Percentiles rank a stretch among this genome's conserved stretches.
Evolutionary conservation across 2,888 invertebrate species (phyloP).

Genomic region (Phrixothrix hirtus): DNA sequence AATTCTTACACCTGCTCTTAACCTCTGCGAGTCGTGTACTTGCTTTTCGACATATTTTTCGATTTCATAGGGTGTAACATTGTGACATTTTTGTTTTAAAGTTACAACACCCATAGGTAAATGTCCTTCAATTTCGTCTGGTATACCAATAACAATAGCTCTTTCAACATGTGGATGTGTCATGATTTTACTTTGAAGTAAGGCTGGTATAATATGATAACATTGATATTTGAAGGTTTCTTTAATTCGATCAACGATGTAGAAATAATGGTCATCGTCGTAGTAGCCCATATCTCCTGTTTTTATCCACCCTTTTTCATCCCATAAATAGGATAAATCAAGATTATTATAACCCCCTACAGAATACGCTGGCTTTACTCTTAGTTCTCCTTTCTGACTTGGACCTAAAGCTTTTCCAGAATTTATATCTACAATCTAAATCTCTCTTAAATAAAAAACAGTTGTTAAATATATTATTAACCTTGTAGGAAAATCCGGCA

Average conservation of each 20-base stretch:
- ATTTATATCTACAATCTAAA: background rate
- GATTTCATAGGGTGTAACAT: too few relatives aligned
- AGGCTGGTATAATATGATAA: background rate
- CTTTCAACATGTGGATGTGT: background rate
- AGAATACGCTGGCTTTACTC: background rate
- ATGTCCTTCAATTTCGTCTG: too few relatives aligned
- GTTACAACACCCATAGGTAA: too few relatives aligned
- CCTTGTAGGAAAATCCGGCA: background rate
- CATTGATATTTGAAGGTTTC: background rate
- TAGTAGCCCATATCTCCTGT: background rate
- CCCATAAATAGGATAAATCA: too few relatives aligned
- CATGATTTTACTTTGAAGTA: background rate
- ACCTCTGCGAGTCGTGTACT: too few relatives aligned
- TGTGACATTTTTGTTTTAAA: too few relatives aligned
- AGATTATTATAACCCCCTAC: background rate
- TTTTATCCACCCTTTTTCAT: too few relatives aligned
- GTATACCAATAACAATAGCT: background rate
- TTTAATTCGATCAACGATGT: background rate
- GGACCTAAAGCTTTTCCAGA: background rate
- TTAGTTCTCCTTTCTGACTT: background rate
- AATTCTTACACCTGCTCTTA: too few relatives aligned
- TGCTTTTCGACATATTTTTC: too few relatives aligned
- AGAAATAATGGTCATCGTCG: background rate
- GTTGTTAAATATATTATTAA: background rate
- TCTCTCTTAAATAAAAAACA: background rate